Evolutionary conservation across 2,113 vertebrate species (phyloP), one percentile per base, ranked within the genome.

Genomic region (Limnothrissa miodon): DNA sequence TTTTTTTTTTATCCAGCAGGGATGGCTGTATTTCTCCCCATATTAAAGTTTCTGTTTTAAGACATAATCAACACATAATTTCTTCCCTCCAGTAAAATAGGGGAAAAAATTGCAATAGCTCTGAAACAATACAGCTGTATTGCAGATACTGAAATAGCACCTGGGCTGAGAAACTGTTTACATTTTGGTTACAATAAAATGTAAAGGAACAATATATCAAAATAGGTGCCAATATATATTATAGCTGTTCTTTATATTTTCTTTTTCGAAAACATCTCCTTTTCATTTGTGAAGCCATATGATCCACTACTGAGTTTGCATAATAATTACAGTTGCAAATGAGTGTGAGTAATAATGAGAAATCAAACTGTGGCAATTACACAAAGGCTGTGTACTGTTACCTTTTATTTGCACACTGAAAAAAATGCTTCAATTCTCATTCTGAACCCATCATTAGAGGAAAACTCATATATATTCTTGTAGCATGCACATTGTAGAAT

Each of bases 351-450:
- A 93, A 93, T 93, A 91, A 90, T 90, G 89, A 13, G 86, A 91
- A 83, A 29, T 74, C n/a, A 45, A 91, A 91, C 87, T 91, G 66
- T 91, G 90, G 92, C 89, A 93, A 94, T 91, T 91, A 93, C 86
- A 89, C 84, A 85, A 94, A 85, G 94, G 93, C 93, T 93, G 88
- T 93, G 91, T 88, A 95, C 94, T 95, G 94, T 95, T 95, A 93
- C 89, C 85, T 87, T 86, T 87, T 84, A 89, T 92, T 90, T 93
- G 93, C 93, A 93, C 92, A 94, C 29, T 89, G 79, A 81, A 86
- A 86, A 93, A 80, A 87, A 92, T 86, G 87, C 87, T 89, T 89
- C 39, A 45, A 44, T 79, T 74, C 78, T 80, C 56, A 66, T 56
- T 84, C 81, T 87, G 84, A 84, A 87, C 84, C 89, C 78, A 79